A percentile compares a stretch with the other conserved stretches of the same genome.
These are phyloP conservation scores for Clarias fuscus DNA, from an alignment of 2,797 vertebrate genomes.

Conservation along the genomic window DNA sequence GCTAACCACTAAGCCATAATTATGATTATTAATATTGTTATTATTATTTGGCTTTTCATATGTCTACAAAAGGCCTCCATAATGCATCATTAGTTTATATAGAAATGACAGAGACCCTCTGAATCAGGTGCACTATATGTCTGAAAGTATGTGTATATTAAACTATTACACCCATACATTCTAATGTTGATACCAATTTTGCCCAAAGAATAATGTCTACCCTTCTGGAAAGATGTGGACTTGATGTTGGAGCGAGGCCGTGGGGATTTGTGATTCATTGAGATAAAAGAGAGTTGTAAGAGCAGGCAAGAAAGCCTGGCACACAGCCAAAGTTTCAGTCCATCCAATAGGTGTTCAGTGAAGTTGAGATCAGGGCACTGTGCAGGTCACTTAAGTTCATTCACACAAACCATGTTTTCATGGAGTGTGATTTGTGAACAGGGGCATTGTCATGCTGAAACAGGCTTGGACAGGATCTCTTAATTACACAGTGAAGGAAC, in stretches of 20 bases:
- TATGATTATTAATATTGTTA: too few relatives aligned
- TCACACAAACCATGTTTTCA: conserved; percentile 1
- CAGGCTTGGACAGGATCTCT: not conserved
- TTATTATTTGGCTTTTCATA: too few relatives aligned
- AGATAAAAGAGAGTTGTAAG: not conserved
- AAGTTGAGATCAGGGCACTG: not conserved
- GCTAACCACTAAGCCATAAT: too few relatives aligned
- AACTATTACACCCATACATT: not conserved
- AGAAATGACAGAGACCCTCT: not conserved
- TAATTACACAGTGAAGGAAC: not conserved
- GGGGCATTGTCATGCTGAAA: not conserved
- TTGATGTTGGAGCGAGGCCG: too few relatives aligned
- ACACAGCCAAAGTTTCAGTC: not conserved
- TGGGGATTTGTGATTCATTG: not conserved
- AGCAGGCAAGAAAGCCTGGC: not conserved
- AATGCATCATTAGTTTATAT: not conserved
- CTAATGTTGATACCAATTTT: not conserved
- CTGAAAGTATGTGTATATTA: not conserved
- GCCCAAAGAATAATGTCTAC: not conserved
- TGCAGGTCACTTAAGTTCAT: not conserved
- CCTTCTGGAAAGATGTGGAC: not conserved
- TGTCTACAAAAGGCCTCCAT: not conserved
- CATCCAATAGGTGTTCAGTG: not conserved
- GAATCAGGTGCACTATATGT: not conserved
- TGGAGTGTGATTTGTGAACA: not conserved